Base-by-base conservation (phyloP, 2,113 vertebrate species). In the Psittacus erithacus region DNA sequence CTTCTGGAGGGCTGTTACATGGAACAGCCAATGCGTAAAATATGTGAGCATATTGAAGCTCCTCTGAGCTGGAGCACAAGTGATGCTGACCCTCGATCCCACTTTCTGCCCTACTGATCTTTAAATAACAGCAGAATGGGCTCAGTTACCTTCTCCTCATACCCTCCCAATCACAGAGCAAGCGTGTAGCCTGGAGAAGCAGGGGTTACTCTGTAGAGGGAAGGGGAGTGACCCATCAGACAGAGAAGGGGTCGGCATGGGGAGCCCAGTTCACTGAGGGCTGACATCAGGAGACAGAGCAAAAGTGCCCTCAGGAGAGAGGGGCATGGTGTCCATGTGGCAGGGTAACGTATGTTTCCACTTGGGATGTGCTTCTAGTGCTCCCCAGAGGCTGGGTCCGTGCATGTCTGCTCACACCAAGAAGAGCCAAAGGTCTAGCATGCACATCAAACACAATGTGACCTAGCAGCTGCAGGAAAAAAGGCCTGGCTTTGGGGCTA, bases 91-190 rank as follows among this genome's bases (percentile, higher is more conserved):
- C 88, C 49, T 92, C 17, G 10, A 53, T 68, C 38, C 59, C 39
- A 81, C 60, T 95, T 93, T 96, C 88, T 68, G 83, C 86, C 43
- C 74, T 81, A 86, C 3, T 83, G 73, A 92, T 67, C 77, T 75
- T 91, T 82, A 78, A 84, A 75, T 39, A 86, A 46, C 29, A 59
- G 46, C 28, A 2, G 86, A 88, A 83, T 1, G 43, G 25, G 19
- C n/a, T 90, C 41, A 57, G 28, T 15, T 29, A 53, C 29, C 53
- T 73, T 47, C 52, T 78, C 74, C 33, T 44, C 17, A 15, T 59
- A 23, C 43, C 43, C 55, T 84, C 52, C 55, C 43, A 16, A 52
- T 75, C 12, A 8, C 9, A 29, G 24, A 25, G 52, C 53, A 81
- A 81, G 17, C 2, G 0, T 8, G 44, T 39, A 55, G 43, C 38